phyloP scores from a whole-genome alignment of 2,888 invertebrate species.

The Buathra laborator region DNA sequence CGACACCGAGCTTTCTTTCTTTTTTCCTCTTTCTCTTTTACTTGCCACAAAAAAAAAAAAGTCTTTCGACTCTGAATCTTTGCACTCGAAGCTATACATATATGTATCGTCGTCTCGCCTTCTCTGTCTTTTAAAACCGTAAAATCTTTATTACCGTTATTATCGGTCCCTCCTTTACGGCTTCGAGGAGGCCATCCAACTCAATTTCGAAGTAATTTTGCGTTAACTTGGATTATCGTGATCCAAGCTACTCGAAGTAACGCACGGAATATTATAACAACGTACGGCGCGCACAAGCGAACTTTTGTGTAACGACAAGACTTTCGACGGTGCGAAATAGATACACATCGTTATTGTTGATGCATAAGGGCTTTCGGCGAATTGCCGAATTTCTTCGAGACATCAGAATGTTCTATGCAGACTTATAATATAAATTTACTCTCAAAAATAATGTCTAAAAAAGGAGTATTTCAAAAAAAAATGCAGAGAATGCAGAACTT shows the following conservation, averaged over 20 bases:
- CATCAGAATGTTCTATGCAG: background rate
- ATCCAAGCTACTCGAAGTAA: conserved; percentile 28
- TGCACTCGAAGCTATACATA: conserved; percentile 17
- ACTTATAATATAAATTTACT: too few relatives aligned
- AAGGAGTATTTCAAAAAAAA: too few relatives aligned
- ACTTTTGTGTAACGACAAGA: conserved; percentile 3
- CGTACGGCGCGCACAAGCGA: conserved; percentile 9
- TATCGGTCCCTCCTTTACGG: conserved; percentile 63
- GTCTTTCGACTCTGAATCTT: conserved; percentile 20
- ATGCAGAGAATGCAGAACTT: too few relatives aligned
- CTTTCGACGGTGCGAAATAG: background rate
- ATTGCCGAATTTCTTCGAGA: background rate
- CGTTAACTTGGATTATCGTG: conserved; percentile 61
- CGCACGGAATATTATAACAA: conserved; percentile 31
- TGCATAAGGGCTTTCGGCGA: background rate
- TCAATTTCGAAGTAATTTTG: conserved; percentile 71
- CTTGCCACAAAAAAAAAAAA: conserved; percentile 11
- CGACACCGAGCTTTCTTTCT: conserved; percentile 21
- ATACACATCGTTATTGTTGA: background rate
- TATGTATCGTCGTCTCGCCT: conserved; percentile 21
- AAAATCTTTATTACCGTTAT: conserved; percentile 69
- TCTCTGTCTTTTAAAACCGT: conserved; percentile 55
- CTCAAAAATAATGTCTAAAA: too few relatives aligned
- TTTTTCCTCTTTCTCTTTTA: conserved; percentile 13
- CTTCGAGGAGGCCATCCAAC: conserved; percentile 38